Evolutionary conservation across 1,140 invertebrate species (phyloP), one percentile per base, ranked within the genome.

Genomic region (Vollenhovia emeryi): DNA sequence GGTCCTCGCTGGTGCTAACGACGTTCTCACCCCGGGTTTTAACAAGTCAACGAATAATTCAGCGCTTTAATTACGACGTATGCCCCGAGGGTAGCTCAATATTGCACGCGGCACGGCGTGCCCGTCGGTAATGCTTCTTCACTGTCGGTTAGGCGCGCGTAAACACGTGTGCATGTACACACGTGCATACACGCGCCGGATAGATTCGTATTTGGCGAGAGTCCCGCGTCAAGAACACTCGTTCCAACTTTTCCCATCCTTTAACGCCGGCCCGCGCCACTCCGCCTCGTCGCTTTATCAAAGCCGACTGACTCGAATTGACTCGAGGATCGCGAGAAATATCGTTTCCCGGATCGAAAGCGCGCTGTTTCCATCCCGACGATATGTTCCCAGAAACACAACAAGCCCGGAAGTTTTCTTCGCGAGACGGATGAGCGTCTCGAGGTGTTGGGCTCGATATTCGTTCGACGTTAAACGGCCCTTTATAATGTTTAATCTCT

Each of bases 11-110:
- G 85, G 88, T 68, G 82, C 89, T 93, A 93, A 93, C 91, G 92
- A 93, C 86, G 89, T 93, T 93, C 90, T 89, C 92, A 85, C 78
- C 92, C 83, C 43, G 30, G 89, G 89, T 89, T 93, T 85, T 90
- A 92, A 92, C 93, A 89, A 91, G 90, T 90, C 90, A 86, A 83
- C 87, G 87, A 93, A 93, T 93, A 93, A 93, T 93, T 93, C 92
- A 93, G 92, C 88, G 90, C 92, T 93, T 93, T 93, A 93, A 93
- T 92, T 93, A 93, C 91, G 87, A 92, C 87, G 80, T 85, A 85
- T 86, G 85, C 59, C 88, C 86, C 57, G 87, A 87, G 84, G 87
- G 87, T 91, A 91, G 91, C 90, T 93, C 92, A 93, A 93, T 93
- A 92, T 92, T 93, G 91, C 89, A 93, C 74, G 74, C 84, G 76